A percentile compares a stretch with the other conserved stretches of the same genome.
Conservation (phyloP, 2,888 invertebrate genomes). For the Gari tellinella region DNA sequence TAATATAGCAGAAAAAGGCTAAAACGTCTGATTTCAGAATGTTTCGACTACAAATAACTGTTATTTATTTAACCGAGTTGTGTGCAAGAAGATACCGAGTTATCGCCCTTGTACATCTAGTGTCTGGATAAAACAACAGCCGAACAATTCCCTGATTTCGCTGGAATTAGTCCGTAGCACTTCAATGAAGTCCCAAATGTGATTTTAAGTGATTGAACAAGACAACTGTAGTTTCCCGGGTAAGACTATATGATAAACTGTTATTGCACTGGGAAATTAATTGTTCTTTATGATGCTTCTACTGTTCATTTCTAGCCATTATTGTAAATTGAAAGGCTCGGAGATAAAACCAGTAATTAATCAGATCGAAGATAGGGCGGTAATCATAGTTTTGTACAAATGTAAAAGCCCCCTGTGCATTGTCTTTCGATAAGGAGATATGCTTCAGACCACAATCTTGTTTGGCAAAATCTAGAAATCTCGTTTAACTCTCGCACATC, state of each 20-base stretch:
- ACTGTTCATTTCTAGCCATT: constrained; percentile 31
- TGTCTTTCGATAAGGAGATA: constrained; percentile 39
- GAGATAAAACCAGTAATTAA: constrained; percentile 43
- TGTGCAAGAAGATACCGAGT: no score
- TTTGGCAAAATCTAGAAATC: constrained; percentile 41
- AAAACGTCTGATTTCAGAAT: no score
- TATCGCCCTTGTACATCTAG: no score
- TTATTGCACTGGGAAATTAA: constrained; percentile 45
- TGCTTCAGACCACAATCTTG: constrained; percentile 39
- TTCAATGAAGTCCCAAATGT: constrained; percentile 6
- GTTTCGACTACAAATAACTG: no score
- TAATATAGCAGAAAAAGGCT: no score
- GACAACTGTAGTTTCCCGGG: not conserved
- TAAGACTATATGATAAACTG: constrained; percentile 5
- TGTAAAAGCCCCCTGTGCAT: constrained; percentile 40
- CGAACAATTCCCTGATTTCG: not conserved
- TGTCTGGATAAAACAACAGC: no score
- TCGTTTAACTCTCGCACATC: constrained; percentile 39
- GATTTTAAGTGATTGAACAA: not conserved
- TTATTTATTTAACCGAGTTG: no score
- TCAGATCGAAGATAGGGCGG: constrained; percentile 19
- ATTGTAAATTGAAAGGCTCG: constrained; percentile 38
- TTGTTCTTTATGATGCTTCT: constrained; percentile 42
- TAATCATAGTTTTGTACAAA: constrained; percentile 42
- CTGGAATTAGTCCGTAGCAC: not conserved